Evolutionary conservation across 2,113 vertebrate species (phyloP).

Genomic region (Lophochroa leadbeateri): DNA sequence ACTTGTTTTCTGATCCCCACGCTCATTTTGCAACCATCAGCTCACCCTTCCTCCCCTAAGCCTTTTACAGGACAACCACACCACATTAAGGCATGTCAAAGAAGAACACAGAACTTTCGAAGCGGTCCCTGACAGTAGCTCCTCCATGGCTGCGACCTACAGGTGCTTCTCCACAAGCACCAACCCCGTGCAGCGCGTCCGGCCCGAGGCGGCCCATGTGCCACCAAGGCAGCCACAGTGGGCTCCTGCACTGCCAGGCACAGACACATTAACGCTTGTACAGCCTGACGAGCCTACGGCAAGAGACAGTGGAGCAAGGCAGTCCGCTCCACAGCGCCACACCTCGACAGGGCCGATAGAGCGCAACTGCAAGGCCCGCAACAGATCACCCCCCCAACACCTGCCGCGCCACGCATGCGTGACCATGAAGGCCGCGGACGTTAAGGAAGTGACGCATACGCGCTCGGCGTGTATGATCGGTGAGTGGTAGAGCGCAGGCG

Average conservation of each 20-base stretch:
- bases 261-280: not conserved
- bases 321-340: not conserved
- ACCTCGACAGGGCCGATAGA: too few species aligned
- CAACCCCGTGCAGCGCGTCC: accelerated
- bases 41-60: accelerated
- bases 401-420: accelerated
- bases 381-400: accelerated
- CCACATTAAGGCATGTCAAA: accelerated
- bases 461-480: not conserved
- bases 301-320: too few species aligned
- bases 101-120: accelerated
- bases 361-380: accelerated
- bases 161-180: not conserved
- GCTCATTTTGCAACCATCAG: not conserved
- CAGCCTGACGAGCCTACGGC: too few species aligned
- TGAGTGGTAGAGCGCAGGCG: accelerated
- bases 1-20: too few species aligned
- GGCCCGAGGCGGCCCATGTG: not conserved
- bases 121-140: accelerated
- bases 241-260: not conserved
- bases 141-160: accelerated
- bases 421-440: accelerated
- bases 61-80: not conserved
- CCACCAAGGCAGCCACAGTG: not conserved
- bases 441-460: not conserved